Base-by-base conservation (phyloP, 2,113 vertebrate genomes). In the Ammospiza nelsoni region DNA sequence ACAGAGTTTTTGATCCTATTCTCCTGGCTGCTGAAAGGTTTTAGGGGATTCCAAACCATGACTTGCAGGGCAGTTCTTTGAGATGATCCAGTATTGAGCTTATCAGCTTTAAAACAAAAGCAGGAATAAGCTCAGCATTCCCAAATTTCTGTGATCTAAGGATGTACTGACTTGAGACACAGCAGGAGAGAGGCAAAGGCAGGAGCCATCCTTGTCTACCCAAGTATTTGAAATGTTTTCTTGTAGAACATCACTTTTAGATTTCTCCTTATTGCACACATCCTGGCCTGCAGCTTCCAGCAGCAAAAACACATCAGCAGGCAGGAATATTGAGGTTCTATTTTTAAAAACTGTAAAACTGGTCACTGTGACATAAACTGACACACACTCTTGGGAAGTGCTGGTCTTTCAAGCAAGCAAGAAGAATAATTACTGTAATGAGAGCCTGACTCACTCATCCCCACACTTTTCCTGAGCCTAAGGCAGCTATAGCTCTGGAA, bases 381-480 rank as follows among this genome's bases (percentile, higher is more conserved):
- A 46, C 23, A 55, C 14, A 68, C 44, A 66, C 59, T 57, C 59
- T 61, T 44, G n/a, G 39, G 57, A 35, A 74, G 33, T 9, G 48
- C 69, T 66, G 57, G 49, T 73, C 46, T 91, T 91, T 89, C 87
- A 83, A 89, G 84, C 1, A 15, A 87, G 44, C 12, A 81, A 62
- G n/a, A 78, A 78, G 55, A 78, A 54, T 75, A 80, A 83, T 67
- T 84, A 59, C 15, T 58, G 24, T 72, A 95, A 94, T 33, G 61
- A 94, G 59, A 54, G 52, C 87, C 90, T 92, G 81, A 84, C 69
- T 90, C 90, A 82, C 71, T 92, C 57, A 33, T 81, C 61, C 49
- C 69, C 20, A 57, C 65, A 58, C n/a, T 91, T n/a, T 29, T n/a
- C 41, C 82, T 24, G 33, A 11, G 9, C 72, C n/a, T 67, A 51